Evolutionary conservation across 2,888 invertebrate species (phyloP), one percentile per base, ranked within the genome.

Genomic region (Pteria penguin): DNA sequence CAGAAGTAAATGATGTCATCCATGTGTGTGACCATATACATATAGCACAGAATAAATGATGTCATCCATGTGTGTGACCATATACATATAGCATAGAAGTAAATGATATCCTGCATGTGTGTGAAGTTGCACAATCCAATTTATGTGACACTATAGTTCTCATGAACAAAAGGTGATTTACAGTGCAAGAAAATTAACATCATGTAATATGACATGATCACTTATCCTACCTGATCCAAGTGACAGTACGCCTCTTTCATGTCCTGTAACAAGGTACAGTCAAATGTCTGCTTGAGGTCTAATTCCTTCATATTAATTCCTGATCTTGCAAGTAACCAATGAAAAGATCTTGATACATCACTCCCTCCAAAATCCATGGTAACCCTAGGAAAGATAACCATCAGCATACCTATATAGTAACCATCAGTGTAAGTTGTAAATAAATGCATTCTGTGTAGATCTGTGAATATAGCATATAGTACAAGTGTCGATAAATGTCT

Each of bases 211-310:
- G n/a, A n/a, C n/a, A n/a, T n/a, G n/a, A n/a, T n/a, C n/a, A n/a
- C n/a, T n/a, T n/a, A n/a, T n/a, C n/a, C n/a, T n/a, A 92, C 94
- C 86, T 97, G 93, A 92, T 98, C 96, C 0, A 98, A 95, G 90
- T 98, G 98, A 87, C 98, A 98, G 89, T 96, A 96, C 70, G 96
- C 95, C 91, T 97, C 96, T 92, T 98, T 98, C 29, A 98, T 92
- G 86, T 95, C 95, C 83, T 96, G 95, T 88, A 98, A 93, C 55
- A 98, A 93, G 11, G 90, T 93, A 0, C 96, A 95, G 92, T 97
- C 97, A 84, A 95, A 93, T 79, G 95, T 95, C 79, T 95, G 94
- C 4, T 80, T 73, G 3, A 89, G 76, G 65, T 86, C 85, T 22
- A 90, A 79, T 29, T 95, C 94, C 89, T 96, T 96, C 85, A 97